Conservation (phyloP, 1,140 invertebrate species). For the Bombus confusus region DNA sequence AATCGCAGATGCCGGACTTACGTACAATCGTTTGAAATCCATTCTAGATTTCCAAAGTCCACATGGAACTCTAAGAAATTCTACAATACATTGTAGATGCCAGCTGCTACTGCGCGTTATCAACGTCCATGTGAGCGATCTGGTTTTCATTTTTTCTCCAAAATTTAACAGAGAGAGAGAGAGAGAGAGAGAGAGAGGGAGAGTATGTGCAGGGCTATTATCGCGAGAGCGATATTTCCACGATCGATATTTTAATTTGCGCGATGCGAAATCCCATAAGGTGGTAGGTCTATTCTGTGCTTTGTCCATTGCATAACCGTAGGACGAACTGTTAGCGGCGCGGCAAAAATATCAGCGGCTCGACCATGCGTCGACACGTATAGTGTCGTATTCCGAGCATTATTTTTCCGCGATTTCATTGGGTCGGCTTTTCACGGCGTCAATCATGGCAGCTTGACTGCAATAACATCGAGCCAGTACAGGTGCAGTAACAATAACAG, state of each 20-base stretch:
- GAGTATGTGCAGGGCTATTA: too few relatives aligned
- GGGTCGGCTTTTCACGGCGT: constrained; percentile 28
- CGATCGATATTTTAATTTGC: background rate
- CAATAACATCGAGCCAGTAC: constrained; percentile 35
- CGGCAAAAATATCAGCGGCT: constrained; percentile 20
- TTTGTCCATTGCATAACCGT: background rate
- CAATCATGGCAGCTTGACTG: constrained; percentile 46
- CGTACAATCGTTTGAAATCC: background rate
- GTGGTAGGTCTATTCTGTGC: background rate
- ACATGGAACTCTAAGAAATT: background rate
- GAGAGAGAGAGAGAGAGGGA: fast-evolving
- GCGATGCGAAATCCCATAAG: background rate
- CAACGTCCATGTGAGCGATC: too few relatives aligned
- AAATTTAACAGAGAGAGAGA: too few relatives aligned
- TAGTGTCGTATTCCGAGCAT: constrained; percentile 13
- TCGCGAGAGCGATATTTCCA: background rate
- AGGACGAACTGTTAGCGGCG: background rate
- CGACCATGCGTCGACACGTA: background rate
- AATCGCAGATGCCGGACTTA: background rate
- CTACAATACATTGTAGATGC: background rate
- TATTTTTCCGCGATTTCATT: constrained; percentile 56
- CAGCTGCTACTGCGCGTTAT: background rate
- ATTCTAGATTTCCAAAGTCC: background rate
- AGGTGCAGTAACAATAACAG: constrained; percentile 52
- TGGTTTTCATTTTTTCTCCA: too few relatives aligned